A percentile compares a stretch with the other conserved stretches of the same genome.
Conservation (phyloP, 1,140 invertebrate genomes). For the Halotydeus destructor region DNA sequence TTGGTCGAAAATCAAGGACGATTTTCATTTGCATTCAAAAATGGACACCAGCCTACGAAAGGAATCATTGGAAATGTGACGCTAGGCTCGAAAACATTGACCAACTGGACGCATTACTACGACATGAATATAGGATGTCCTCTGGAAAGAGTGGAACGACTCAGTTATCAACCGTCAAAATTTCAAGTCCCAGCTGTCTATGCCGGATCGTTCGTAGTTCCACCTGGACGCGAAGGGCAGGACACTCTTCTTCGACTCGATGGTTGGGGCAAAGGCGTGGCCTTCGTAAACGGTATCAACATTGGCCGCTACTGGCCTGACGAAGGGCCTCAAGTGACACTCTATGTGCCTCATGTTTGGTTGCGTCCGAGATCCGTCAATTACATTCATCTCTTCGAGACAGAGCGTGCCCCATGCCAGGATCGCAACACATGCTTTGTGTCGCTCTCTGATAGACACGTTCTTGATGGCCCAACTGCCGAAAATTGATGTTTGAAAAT, state of each 20-base stretch:
- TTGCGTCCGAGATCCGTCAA: slow-evolving; percentile 21
- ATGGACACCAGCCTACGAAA: neutral
- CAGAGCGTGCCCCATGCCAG: no score
- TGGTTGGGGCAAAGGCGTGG: slow-evolving; percentile 26
- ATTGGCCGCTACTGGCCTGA: slow-evolving; percentile 34
- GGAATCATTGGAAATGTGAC: slow-evolving; percentile 5
- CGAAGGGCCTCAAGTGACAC: slow-evolving; percentile 33
- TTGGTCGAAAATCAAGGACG: slow-evolving; percentile 18
- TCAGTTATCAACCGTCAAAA: neutral
- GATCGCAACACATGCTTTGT: no score
- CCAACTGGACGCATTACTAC: slow-evolving; percentile 7
- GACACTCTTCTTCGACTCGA: slow-evolving; percentile 8
- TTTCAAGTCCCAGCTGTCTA: slow-evolving; percentile 5
- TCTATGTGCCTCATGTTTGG: slow-evolving; percentile 30
- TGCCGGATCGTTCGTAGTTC: slow-evolving; percentile 7
- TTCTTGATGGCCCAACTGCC: no score
- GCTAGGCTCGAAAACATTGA: neutral
- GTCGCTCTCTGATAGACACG: no score
- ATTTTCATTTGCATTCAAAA: slow-evolving; percentile 5
- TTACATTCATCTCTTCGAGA: no score
- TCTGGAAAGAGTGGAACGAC: slow-evolving; percentile 2
- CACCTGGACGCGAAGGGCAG: neutral
- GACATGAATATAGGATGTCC: neutral
- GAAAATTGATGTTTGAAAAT: no score
- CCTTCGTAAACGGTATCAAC: slow-evolving; percentile 42